Evolutionary conservation across 2,888 invertebrate genomes (phyloP), one percentile per base, ranked within the genome.

Genomic region (Nipponacmea schrenckii): DNA sequence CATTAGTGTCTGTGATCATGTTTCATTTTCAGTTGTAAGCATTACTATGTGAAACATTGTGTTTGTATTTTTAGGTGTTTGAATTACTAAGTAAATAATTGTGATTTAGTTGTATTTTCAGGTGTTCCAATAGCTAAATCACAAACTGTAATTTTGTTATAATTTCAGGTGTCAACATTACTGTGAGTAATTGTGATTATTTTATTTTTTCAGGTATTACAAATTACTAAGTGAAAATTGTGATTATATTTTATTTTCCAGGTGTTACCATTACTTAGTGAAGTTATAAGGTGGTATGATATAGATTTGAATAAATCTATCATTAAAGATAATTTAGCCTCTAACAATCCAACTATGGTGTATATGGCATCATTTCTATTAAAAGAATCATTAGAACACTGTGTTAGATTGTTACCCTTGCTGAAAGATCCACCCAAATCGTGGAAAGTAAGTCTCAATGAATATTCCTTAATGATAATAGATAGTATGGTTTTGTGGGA

Each of bases 281-380:
- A 87, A 72, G 84, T 86, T 7, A 82, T 87, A n/a, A 77, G 86
- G 69, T 86, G 86, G 87, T 87, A 81, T 73, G 83, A 86, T 75
- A 82, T 85, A 69, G 75, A 75, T 15, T 73, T 86, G n/a, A 69
- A 86, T 50, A 82, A 81, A 67, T 75, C 78, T 8, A 72, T 86
- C 26, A 83, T 83, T 81, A 78, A 79, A 62, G 77, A 74, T 26
- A 79, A 83, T 69, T 76, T 86, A 64, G 74, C 69, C 24, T 14
- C 69, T 70, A n/a, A 71, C 77, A 68, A 78, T 44, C 79, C 84
- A 26, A 78, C 80, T 67, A 77, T 84, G 27, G 76, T 80, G 44
- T 86, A 79, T 77, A 81, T 81, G 64, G 82, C 83, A 56, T 80
- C 79, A 17, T 70, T 82, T 46, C 73, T 81, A 27, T 78, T 85